A percentile compares a stretch with the other conserved stretches of the same genome.
These are phyloP conservation scores for Drosophila kambysellisi DNA, from an alignment of 2,888 invertebrate genomes.

Conservation along the genomic window DNA sequence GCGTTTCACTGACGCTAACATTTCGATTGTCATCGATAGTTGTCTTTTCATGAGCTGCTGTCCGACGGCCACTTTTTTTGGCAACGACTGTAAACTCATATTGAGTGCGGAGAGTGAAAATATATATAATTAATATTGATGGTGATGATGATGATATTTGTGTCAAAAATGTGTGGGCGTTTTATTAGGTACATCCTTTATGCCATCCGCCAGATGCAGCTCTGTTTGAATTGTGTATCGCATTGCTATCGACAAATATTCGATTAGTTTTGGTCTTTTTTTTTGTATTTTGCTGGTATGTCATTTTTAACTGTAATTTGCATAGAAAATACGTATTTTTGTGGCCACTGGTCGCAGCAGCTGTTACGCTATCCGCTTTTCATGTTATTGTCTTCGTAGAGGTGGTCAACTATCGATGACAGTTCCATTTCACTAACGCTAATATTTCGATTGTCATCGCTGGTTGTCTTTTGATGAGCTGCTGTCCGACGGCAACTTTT, in stretches of 20 bases:
- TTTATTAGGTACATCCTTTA: background rate
- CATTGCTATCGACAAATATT: background rate
- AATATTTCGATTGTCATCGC: background rate
- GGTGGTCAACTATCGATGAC: background rate
- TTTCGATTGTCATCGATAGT: background rate
- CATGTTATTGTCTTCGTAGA: too few species aligned
- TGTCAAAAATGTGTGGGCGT: background rate
- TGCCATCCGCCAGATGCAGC: constrained; percentile 10
- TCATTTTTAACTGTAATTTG: background rate
- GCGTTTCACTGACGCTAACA: background rate
- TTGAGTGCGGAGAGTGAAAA: background rate
- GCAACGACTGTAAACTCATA: background rate
- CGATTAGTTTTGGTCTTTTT: constrained; percentile 5
- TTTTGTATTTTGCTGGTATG: background rate
- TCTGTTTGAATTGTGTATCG: background rate
- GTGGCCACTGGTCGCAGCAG: constrained; percentile 39
- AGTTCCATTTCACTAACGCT: background rate
- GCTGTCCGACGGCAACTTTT: background rate
- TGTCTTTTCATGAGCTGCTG: background rate
- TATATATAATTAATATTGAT: background rate
- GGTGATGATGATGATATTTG: too few species aligned
- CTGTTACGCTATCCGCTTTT: constrained; percentile 42
- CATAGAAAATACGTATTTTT: constrained; percentile 3
- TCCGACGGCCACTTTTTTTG: background rate
- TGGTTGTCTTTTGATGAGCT: background rate